Conservation (phyloP, 2,113 vertebrate species). For the Noturus placidus region DNA sequence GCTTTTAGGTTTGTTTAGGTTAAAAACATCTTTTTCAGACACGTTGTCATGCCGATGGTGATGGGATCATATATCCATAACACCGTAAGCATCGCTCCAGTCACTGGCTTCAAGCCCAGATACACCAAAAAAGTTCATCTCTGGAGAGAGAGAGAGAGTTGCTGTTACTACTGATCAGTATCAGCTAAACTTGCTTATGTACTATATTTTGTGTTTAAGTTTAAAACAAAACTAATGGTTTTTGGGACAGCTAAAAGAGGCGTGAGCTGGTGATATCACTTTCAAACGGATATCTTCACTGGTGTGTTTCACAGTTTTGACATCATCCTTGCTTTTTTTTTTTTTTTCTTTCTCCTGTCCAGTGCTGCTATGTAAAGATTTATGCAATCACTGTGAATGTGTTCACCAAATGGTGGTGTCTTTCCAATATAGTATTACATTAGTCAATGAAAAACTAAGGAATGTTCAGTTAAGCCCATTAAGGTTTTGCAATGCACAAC, state of each 20-base stretch:
- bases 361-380: background rate
- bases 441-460: background rate
- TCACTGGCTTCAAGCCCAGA: slow-evolving; percentile 21
- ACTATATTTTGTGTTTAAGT: slow-evolving; percentile 62
- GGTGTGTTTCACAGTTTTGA: slow-evolving; percentile 50
- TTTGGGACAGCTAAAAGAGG: slow-evolving; percentile 52
- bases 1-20: background rate
- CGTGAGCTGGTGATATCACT: slow-evolving; percentile 59
- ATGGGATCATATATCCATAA: background rate
- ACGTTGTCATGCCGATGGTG: background rate
- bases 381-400: background rate
- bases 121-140: slow-evolving; percentile 45
- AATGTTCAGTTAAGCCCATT: background rate
- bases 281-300: slow-evolving; percentile 57
- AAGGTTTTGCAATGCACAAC: background rate
- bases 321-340: background rate
- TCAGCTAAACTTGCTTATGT: slow-evolving; percentile 17
- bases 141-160: background rate
- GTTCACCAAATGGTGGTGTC: background rate
- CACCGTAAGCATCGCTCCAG: background rate
- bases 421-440: background rate
- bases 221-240: slow-evolving; percentile 70
- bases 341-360: too few relatives aligned
- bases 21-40: background rate
- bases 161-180: too few relatives aligned